Percentiles rank a stretch among this genome's conserved stretches.
These are phyloP conservation scores for Melanotaenia maccullochi DNA, from an alignment of 2,797 vertebrate species.

Conservation along the genomic window DNA sequence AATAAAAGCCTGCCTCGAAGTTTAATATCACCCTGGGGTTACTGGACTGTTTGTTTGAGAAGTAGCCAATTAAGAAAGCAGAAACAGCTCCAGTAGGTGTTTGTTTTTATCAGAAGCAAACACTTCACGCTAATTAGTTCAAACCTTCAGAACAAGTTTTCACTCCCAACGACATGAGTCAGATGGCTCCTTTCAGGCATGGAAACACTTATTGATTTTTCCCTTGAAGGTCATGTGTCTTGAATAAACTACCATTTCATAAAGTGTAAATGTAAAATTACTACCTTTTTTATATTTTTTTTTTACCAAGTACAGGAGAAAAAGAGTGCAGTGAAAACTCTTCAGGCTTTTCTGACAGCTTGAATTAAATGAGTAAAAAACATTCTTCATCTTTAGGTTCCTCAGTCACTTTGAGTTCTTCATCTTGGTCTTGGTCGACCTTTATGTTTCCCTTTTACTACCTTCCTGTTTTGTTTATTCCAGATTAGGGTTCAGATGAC, in stretches of 20 bases:
- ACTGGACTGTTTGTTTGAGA: constrained; percentile 41
- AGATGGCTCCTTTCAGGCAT: constrained; percentile 2
- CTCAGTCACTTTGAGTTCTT: too few species aligned
- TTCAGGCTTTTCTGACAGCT: too few species aligned
- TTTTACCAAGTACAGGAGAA: too few species aligned
- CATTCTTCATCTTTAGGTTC: too few species aligned
- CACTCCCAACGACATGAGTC: neutral
- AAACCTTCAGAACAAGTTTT: constrained; percentile 26
- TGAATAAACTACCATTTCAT: neutral
- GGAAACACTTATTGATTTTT: neutral
- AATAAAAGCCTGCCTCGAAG: neutral
- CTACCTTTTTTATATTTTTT: too few species aligned
- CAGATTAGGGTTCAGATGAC: too few species aligned
- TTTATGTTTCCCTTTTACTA: too few species aligned
- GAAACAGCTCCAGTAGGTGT: constrained; percentile 25
- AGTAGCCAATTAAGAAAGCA: constrained; percentile 47
- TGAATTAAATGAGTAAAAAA: too few species aligned
- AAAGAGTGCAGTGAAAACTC: too few species aligned
- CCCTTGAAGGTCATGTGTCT: neutral
- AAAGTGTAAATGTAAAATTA: neutral
- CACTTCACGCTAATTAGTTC: constrained; percentile 34
- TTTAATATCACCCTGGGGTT: constrained; percentile 12
- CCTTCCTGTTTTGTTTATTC: too few species aligned
- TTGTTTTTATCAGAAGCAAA: constrained; percentile 44
- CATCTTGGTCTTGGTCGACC: too few species aligned